Evolutionary conservation across 2,797 vertebrate species (phyloP).

Genomic region (Gouania willdenowi): DNA sequence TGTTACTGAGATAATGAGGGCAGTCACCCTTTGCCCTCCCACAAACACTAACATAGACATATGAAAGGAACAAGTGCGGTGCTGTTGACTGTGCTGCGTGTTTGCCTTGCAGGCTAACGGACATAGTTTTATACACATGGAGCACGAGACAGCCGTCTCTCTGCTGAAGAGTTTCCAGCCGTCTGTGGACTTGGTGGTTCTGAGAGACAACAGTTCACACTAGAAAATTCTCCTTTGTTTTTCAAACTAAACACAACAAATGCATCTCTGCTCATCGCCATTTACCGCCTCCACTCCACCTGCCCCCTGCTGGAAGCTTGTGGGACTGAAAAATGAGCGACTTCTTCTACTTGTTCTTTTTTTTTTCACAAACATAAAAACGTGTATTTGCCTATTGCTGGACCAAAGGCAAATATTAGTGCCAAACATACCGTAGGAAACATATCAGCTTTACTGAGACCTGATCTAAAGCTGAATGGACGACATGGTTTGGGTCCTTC

Average conservation of each 20-base stretch:
- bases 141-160: conserved; percentile 96
- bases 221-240: conserved; percentile 50
- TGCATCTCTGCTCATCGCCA: conserved; percentile 59
- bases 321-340: conserved; percentile 57
- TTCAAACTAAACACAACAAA: conserved; percentile 49
- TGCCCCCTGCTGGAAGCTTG: conserved; percentile 50
- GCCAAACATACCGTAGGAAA: conserved; percentile 94
- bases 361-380: conserved; percentile 56
- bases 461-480: conserved; percentile 37
- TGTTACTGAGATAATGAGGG: conserved; percentile 78
- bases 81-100: conserved; percentile 70
- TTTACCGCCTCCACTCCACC: conserved; percentile 45
- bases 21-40: conserved; percentile 64
- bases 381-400: conserved; percentile 97
- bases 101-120: conserved; percentile 93
- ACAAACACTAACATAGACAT: conserved; percentile 29
- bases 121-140: conserved; percentile 99
- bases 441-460: conserved; percentile 72
- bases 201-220: conserved; percentile 93
- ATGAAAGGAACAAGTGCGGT: conserved; percentile 35
- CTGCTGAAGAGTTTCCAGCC: conserved; percentile 99
- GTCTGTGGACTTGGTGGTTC: conserved; percentile 98
- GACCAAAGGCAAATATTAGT: conserved; percentile 98
- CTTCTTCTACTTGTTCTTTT: conserved; percentile 27
- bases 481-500: too few relatives aligned